Evolutionary conservation across 2,888 invertebrate genomes (phyloP), one percentile per base, ranked within the genome.

Genomic region (Mesopsocus fuscifrons): DNA sequence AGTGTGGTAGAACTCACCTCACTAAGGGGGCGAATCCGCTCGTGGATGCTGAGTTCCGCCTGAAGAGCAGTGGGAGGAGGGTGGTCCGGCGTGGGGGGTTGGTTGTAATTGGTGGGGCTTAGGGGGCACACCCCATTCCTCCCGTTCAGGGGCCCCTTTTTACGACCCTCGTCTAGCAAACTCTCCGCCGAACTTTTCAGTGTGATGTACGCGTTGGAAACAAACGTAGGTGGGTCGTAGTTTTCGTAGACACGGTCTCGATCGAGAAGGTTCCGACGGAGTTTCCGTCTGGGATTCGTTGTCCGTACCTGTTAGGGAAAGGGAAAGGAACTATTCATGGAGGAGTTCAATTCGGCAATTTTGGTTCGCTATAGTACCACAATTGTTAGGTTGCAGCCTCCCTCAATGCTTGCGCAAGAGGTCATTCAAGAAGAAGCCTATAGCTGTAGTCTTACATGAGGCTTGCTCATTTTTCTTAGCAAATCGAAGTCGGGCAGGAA

Each of bases 11-110:
- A 64, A 70, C 76, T 76, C 66, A 89, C 89, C 79, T 87, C 84
- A 65, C 84, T 85, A 45, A 87, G 63, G 16, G 88, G 88, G 55
- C 85, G 71, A 55, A 92, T 89, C 62, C 84, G 74, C 58, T 87
- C 83, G 57, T 87, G 82, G 54, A 92, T 92, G 54, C 81, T 78
- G 60, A 74, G 76, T 62, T 87, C 83, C 0, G 92, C 91, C 52
- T 88, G 85, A 54, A 74, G 70, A 3, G 91, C 87, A 8, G 87
- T 79, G 0, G 92, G 92, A 2, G 92, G 91, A 3, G 91, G 89
- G 63, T 89, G 89, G 52, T 91, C 89, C 0, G 91, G 91, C 9
- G 91, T 92, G 8, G 91, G 87, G 9, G 91, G 89, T 61, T 91
- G 89, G 42, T 76, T 72, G 55, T 89, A 89, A 57, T 87, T 83